Conservation (phyloP, 1,140 invertebrate species). For the Cydia amplana region DNA sequence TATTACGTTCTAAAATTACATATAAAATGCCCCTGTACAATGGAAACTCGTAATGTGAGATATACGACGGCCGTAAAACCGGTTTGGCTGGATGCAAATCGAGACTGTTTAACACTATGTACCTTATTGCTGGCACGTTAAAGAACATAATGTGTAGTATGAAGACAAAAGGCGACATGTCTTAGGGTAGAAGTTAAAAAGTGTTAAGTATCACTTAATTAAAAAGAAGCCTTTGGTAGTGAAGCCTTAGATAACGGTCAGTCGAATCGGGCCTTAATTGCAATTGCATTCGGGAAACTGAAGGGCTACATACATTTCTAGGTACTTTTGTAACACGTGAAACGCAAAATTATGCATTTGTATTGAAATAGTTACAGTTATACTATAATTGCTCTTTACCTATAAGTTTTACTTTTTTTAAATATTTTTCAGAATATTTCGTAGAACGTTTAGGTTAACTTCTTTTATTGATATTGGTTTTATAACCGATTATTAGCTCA, state of each 20-base stretch:
- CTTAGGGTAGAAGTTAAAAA: slow-evolving; percentile 35
- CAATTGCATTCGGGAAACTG: slow-evolving; percentile 23
- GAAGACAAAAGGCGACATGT: slow-evolving; percentile 27
- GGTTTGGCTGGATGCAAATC: slow-evolving; percentile 50
- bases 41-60: slow-evolving; percentile 40
- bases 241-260: slow-evolving; percentile 51
- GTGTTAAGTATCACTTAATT: slow-evolving; percentile 62
- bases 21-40: slow-evolving; percentile 35
- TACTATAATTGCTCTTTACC: no score
- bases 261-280: slow-evolving; percentile 45
- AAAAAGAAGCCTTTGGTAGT: slow-evolving; percentile 54
- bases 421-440: no score
- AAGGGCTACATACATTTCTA: not conserved
- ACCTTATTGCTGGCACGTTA: slow-evolving; percentile 29
- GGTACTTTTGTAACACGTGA: not conserved
- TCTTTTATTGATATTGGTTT: no score
- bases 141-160: slow-evolving; percentile 39
- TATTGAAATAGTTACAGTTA: no score
- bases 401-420: no score
- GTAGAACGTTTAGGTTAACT: no score
- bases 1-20: slow-evolving; percentile 28
- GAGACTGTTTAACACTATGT: slow-evolving; percentile 39
- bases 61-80: slow-evolving; percentile 40
- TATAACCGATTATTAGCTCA: no score
- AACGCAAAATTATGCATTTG: no score